A percentile compares a stretch with the other conserved stretches of the same genome.
These are phyloP conservation scores for Dasyprocta punctata DNA, from an alignment of 2,113 vertebrate species.

Conservation along the genomic window DNA sequence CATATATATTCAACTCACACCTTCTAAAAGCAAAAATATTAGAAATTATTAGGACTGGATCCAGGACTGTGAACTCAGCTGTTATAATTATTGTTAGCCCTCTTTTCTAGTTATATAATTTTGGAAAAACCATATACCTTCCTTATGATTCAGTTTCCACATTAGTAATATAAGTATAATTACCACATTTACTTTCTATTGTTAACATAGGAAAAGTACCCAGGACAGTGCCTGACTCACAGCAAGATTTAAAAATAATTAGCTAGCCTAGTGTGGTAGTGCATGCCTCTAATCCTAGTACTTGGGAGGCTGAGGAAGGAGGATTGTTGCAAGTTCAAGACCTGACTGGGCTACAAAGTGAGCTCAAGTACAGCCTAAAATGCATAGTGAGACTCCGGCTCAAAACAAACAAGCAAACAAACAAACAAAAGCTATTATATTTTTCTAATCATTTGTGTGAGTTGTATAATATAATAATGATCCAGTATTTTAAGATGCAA, in stretches of 20 bases:
- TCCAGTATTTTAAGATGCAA: not conserved
- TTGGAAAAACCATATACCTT: not conserved
- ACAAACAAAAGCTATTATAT: not conserved
- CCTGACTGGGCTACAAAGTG: too few relatives aligned
- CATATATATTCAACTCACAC: not conserved
- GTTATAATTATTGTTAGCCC: not conserved
- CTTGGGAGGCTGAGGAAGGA: too few relatives aligned
- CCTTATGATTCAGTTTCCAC: not conserved
- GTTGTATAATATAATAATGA: not conserved
- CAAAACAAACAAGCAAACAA: too few relatives aligned
- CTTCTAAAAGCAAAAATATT: not conserved
- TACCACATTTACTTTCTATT: not conserved
- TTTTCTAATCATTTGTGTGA: constrained; percentile 30
- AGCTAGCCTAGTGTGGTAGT: not conserved
- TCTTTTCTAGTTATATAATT: not conserved
- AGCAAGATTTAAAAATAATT: constrained; percentile 19
- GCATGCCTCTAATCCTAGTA: too few relatives aligned
- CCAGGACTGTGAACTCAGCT: not conserved
- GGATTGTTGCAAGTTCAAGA: too few relatives aligned
- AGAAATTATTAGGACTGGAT: not conserved
- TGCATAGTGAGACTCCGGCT: too few relatives aligned
- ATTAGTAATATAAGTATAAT: not conserved
- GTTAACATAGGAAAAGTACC: not conserved
- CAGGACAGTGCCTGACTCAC: not conserved
- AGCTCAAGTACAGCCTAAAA: too few relatives aligned